Conservation (phyloP, 2,113 vertebrate species). For the Struthidea cinerea region DNA sequence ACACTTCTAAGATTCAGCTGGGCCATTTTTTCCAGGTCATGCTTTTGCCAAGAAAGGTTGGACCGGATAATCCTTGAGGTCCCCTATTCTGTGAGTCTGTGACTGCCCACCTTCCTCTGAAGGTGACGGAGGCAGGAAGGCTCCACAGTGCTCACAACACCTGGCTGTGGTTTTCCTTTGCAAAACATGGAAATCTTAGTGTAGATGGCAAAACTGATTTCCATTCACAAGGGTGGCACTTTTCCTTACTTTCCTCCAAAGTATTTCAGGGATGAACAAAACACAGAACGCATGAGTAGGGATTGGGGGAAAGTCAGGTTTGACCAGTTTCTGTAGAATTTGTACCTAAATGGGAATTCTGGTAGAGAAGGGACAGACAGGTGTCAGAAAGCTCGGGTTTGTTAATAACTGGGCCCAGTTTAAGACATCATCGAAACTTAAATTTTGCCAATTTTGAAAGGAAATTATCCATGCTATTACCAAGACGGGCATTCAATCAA, state of each 20-base stretch:
- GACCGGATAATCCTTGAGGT: not conserved
- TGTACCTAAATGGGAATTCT: fast-evolving
- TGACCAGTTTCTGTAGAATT: not conserved
- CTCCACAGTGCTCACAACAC: not conserved
- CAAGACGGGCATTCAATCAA: not conserved
- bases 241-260: not conserved
- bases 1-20: not conserved
- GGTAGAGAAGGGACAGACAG: not conserved
- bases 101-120: not conserved
- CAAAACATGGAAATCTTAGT: not conserved
- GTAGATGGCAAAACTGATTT: not conserved
- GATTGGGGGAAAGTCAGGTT: not conserved
- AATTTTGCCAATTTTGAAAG: not conserved
- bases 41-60: not conserved
- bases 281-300: fast-evolving
- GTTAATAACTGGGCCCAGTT: not conserved
- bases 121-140: not conserved
- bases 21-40: not conserved
- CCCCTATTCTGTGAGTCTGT: not conserved
- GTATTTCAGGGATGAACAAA: not conserved
- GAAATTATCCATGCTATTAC: not conserved
- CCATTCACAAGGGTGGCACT: not conserved
- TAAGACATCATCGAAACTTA: not conserved
- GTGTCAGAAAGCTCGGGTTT: not conserved
- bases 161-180: not conserved